Percentiles rank a stretch among this genome's conserved stretches.
Conservation (phyloP, 2,797 vertebrate species). For the Limosa lapponica region DNA sequence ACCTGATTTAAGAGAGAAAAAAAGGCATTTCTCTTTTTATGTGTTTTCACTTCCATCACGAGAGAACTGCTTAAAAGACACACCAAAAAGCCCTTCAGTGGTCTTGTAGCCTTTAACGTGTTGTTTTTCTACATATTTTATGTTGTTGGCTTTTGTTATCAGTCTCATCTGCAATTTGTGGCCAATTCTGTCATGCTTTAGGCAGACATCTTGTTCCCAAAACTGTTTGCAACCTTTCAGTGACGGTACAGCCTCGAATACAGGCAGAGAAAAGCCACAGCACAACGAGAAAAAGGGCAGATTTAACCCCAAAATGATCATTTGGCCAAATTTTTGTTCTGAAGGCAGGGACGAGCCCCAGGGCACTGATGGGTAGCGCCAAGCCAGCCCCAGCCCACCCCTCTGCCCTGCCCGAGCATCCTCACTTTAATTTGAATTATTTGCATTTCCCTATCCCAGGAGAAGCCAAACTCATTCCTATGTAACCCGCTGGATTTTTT, state of each 20-base stretch:
- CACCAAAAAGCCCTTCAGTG: constrained; percentile 70
- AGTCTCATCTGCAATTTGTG: constrained; percentile 83
- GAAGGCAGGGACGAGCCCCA: not conserved
- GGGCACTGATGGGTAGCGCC: not conserved
- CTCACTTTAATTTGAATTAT: not conserved
- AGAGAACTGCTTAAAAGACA: constrained; percentile 53
- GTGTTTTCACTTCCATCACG: constrained; percentile 63
- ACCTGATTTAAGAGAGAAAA: not conserved
- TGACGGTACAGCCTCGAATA: constrained; percentile 16
- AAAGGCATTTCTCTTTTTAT: constrained; percentile 57
- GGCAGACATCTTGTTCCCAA: constrained; percentile 81
- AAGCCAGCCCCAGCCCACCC: not conserved
- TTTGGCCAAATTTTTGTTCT: not conserved
- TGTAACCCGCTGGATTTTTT: rapidly evolving
- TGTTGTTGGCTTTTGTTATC: constrained; percentile 83
- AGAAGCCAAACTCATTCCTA: not conserved
- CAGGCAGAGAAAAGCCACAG: constrained; percentile 64
- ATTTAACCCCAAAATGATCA: constrained; percentile 25
- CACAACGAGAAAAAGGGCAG: constrained; percentile 58
- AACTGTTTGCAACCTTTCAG: constrained; percentile 76
- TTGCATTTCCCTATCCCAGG: not conserved
- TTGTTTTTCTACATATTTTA: constrained; percentile 83
- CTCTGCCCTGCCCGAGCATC: not conserved
- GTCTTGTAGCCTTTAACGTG: constrained; percentile 74
- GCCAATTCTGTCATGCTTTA: constrained; percentile 78